Percentiles rank a stretch among this genome's conserved stretches.
Conservation (phyloP, 2,888 invertebrate species). For the Spisula subtruncata region DNA sequence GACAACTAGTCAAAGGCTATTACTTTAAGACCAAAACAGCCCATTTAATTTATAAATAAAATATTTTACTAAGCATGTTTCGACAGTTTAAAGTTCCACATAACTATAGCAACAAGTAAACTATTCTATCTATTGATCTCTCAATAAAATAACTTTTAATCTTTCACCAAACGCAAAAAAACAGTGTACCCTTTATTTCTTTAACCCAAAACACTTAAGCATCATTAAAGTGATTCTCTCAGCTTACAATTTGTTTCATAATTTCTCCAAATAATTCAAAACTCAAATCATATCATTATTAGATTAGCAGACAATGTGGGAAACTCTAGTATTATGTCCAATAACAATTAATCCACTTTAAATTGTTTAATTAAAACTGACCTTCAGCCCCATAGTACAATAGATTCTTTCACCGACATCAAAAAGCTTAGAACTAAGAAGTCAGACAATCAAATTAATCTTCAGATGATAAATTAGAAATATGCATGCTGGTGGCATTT, state of each 20-base stretch:
- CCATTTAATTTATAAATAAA: too few relatives aligned
- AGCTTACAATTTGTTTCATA: background rate
- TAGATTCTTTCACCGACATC: background rate
- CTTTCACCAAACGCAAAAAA: too few relatives aligned
- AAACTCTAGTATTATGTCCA: background rate
- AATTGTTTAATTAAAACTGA: background rate
- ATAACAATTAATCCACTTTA: background rate
- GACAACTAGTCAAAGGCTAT: background rate
- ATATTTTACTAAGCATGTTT: too few relatives aligned
- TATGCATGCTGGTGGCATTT: background rate
- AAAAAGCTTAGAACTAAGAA: background rate
- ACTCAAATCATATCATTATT: background rate
- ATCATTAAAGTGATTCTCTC: background rate
- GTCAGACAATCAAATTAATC: background rate
- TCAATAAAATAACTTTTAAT: too few relatives aligned
- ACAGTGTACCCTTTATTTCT: too few relatives aligned
- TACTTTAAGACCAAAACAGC: too few relatives aligned
- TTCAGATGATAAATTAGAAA: conserved; percentile 3
- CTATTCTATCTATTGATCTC: too few relatives aligned
- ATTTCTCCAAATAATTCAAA: background rate
- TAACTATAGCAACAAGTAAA: too few relatives aligned
- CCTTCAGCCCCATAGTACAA: background rate
- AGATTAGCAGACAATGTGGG: background rate
- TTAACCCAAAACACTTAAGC: too few relatives aligned
- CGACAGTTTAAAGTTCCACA: too few relatives aligned